Percentiles rank a stretch among this genome's conserved stretches.
phyloP scores from a whole-genome alignment of 2,797 vertebrate genomes.

The Aphelocoma californica region DNA sequence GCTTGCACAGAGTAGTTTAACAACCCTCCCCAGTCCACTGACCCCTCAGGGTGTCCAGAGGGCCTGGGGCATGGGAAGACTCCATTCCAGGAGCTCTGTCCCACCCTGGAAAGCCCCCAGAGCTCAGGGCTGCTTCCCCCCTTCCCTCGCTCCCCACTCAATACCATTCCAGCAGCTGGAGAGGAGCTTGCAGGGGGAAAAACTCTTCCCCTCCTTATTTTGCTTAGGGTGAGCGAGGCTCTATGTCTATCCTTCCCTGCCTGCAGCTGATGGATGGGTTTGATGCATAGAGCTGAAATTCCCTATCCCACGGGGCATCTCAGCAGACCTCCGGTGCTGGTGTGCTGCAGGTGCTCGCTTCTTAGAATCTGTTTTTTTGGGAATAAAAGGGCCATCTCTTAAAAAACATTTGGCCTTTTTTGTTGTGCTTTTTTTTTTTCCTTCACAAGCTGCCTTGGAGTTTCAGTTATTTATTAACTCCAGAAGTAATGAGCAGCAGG shows the following conservation, averaged over 20 bases:
- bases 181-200: neutral
- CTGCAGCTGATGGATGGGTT: neutral
- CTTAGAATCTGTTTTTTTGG: neutral
- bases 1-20: neutral
- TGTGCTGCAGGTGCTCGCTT: neutral
- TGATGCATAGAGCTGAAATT: neutral
- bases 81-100: neutral
- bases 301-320: neutral
- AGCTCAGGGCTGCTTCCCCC: neutral
- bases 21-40: neutral
- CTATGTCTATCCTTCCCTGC: neutral
- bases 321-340: neutral
- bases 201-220: neutral
- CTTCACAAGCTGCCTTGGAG: neutral
- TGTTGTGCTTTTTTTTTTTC: neutral
- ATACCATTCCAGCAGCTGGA: neutral
- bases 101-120: neutral
- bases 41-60: neutral
- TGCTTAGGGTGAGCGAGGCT: neutral
- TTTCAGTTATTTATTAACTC: conserved; percentile 61
- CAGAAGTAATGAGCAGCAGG: conserved; percentile 11
- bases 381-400: neutral
- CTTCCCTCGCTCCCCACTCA: fast-evolving
- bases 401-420: neutral
- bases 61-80: neutral